phyloP scores from a whole-genome alignment of 2,888 invertebrate genomes.

The Phasia obesa region DNA sequence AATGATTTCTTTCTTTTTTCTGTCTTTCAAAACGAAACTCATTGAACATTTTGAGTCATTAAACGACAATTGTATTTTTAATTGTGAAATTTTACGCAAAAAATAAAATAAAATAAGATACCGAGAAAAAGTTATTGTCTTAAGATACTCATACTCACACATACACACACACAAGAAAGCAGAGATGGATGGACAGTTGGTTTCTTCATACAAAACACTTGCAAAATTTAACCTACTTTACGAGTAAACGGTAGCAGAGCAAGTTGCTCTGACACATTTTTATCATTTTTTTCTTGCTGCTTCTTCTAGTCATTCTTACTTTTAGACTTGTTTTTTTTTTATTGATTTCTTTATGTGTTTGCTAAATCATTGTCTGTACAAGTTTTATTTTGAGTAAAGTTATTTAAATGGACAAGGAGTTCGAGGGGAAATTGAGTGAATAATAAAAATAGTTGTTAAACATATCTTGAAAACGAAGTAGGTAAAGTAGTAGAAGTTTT shows the following conservation, averaged over 20 bases:
- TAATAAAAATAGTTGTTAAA: not conserved
- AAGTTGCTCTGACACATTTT: constrained; percentile 35
- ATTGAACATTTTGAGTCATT: constrained; percentile 37
- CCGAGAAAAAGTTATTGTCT: not conserved
- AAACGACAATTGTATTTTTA: constrained; percentile 15
- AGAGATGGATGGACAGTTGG: not conserved
- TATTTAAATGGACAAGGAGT: too few relatives aligned
- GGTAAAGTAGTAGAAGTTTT: not conserved
- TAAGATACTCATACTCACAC: too few relatives aligned
- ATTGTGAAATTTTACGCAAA: constrained; percentile 18
- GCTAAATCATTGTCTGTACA: not conserved
- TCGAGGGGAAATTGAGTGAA: not conserved
- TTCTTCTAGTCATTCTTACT: constrained; percentile 1
- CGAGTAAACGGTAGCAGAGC: not conserved
- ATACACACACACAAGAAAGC: not conserved
- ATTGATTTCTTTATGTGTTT: not conserved
- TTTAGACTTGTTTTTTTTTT: not conserved
- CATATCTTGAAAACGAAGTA: not conserved
- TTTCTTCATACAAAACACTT: constrained; percentile 1
- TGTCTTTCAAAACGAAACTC: constrained; percentile 19
- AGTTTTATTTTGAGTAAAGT: too few relatives aligned
- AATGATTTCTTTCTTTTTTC: constrained; percentile 12
- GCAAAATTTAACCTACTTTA: constrained; percentile 47
- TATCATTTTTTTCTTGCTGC: constrained; percentile 12
- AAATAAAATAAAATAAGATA: too few relatives aligned